phyloP scores from a whole-genome alignment of 1,140 invertebrate genomes.

The Patella vulgata region DNA sequence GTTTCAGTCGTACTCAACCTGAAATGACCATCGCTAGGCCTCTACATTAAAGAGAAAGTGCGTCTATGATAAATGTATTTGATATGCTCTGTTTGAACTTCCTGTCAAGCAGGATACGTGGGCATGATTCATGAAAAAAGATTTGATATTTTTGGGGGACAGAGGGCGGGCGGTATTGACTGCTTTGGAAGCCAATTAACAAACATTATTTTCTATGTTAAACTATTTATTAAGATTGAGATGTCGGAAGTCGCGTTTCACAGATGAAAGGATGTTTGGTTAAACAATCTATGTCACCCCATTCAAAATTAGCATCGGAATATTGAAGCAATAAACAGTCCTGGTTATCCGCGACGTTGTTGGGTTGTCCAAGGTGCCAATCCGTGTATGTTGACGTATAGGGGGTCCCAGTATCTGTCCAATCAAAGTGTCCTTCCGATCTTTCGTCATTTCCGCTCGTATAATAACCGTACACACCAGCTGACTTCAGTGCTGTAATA shows the following conservation, averaged over 20 bases:
- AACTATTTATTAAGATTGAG: too few relatives aligned
- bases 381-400: conserved; percentile 32
- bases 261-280: conserved; percentile 47
- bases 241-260: conserved; percentile 33
- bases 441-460: conserved; percentile 38
- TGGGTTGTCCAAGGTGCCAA: conserved; percentile 49
- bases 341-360: conserved; percentile 42
- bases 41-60: too few relatives aligned
- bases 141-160: too few relatives aligned
- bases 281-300: conserved; percentile 46
- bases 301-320: conserved; percentile 35
- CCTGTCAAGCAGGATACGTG: too few relatives aligned
- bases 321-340: conserved; percentile 48
- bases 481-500: conserved; percentile 27
- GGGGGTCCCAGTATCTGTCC: conserved; percentile 39
- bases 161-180: too few relatives aligned
- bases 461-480: conserved; percentile 38
- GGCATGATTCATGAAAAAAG: too few relatives aligned
- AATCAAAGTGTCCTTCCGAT: conserved; percentile 29
- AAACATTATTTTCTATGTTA: too few relatives aligned
- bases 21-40: too few relatives aligned
- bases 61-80: too few relatives aligned
- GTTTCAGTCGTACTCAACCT: too few relatives aligned
- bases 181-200: too few relatives aligned
- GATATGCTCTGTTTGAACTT: too few relatives aligned